Conservation (phyloP, 2,797 vertebrate species). For the Capromys pilorides region DNA sequence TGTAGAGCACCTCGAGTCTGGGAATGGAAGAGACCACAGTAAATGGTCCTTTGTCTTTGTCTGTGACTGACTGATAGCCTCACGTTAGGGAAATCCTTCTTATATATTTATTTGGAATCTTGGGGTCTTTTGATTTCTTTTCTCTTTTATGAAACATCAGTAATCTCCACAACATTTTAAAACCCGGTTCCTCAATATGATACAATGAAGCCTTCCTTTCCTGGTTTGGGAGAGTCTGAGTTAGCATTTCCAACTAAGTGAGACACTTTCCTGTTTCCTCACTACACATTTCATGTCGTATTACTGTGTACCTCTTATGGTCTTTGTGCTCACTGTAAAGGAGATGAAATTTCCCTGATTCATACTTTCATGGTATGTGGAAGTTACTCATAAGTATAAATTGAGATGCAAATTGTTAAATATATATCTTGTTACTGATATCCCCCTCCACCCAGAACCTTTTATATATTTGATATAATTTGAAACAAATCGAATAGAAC, state of each 20-base stretch:
- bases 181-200: background rate
- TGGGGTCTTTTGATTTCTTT: background rate
- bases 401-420: constrained; percentile 75
- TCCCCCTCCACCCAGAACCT: constrained; percentile 64
- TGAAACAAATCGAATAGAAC: constrained; percentile 72
- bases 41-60: background rate
- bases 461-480: constrained; percentile 53
- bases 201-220: constrained; percentile 29
- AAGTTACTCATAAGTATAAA: constrained; percentile 80
- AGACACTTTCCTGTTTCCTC: constrained; percentile 60
- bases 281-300: constrained; percentile 63
- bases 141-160: background rate
- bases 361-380: constrained; percentile 77
- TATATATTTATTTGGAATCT: background rate
- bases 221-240: constrained; percentile 29
- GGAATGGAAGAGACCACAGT: background rate
- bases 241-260: constrained; percentile 53
- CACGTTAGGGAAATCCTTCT: background rate
- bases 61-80: background rate
- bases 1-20: no score
- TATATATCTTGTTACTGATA: constrained; percentile 79
- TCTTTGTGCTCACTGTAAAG: constrained; percentile 70
- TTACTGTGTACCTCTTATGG: constrained; percentile 66
- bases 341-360: constrained; percentile 81
- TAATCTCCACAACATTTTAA: background rate